A percentile compares a stretch with the other conserved stretches of the same genome.
phyloP scores from a whole-genome alignment of 64 coral and sea anemone genomes.

The Acropora yongei region DNA sequence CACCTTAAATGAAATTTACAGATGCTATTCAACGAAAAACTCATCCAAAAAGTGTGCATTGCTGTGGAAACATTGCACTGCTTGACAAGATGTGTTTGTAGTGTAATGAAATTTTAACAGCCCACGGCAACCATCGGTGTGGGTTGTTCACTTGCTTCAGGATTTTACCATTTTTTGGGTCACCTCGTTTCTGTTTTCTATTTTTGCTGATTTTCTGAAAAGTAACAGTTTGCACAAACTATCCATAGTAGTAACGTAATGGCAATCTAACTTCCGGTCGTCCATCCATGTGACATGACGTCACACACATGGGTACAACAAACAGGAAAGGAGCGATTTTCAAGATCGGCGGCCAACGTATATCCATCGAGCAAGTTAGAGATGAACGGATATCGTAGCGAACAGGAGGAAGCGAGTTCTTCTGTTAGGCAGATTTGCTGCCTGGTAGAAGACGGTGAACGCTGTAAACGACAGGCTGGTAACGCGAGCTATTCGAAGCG shows the following conservation, averaged over 20 bases:
- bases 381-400: constrained; percentile 99
- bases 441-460: constrained; percentile 92
- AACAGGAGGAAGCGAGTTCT: constrained; percentile 93
- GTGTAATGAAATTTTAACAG: too few relatives aligned
- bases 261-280: neutral
- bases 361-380: neutral
- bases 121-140: too few relatives aligned
- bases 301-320: constrained; percentile 93
- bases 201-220: neutral
- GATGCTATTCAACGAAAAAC: neutral
- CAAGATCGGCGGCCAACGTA: constrained; percentile 65
- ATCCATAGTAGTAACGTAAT: too few relatives aligned
- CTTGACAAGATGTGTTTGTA: neutral
- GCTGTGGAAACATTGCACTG: neutral
- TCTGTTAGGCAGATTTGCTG: constrained; percentile 96
- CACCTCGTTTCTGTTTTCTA: neutral
- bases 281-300: constrained; percentile 72
- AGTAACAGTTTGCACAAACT: too few relatives aligned
- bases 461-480: constrained; percentile 85
- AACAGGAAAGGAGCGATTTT: constrained; percentile 98
- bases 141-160: too few relatives aligned
- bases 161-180: neutral
- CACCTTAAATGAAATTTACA: too few relatives aligned
- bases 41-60: neutral
- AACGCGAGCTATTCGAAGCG: constrained; percentile 99